Percentiles rank a stretch among this genome's conserved stretches.
These are phyloP conservation scores for Microcebus griseorufus DNA, from an alignment of 2,113 vertebrate species.

Conservation along the genomic window DNA sequence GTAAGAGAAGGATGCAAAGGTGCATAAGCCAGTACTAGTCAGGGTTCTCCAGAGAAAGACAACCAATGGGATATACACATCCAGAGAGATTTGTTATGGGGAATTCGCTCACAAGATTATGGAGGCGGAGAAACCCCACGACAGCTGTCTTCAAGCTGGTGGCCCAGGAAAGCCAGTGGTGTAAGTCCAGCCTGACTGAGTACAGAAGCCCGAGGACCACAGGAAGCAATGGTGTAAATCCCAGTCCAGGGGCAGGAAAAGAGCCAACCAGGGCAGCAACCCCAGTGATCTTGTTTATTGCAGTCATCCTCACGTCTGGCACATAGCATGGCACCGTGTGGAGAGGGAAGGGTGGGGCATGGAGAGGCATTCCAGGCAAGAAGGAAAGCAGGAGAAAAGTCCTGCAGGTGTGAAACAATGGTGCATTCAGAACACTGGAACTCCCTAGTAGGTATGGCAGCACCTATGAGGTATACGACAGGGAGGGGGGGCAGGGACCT, in stretches of 20 bases:
- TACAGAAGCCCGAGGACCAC: not conserved
- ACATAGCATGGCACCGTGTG: fast-evolving
- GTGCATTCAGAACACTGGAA: not conserved
- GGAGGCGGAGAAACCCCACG: not conserved
- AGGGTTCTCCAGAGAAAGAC: not conserved
- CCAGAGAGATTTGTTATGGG: not conserved
- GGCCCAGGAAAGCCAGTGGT: not conserved
- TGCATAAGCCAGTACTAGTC: no score
- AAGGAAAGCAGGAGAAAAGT: not conserved
- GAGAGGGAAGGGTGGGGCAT: not conserved
- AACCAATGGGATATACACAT: not conserved
- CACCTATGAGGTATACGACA: not conserved
- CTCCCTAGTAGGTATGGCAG: not conserved
- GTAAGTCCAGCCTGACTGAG: not conserved
- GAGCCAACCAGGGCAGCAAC: not conserved
- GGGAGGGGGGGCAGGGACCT: not conserved
- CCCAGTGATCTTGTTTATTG: not conserved
- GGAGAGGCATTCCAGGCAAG: not conserved
- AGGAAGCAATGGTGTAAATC: not conserved
- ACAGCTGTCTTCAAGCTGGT: not conserved
- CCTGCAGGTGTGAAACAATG: not conserved
- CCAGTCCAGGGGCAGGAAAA: not conserved
- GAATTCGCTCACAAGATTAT: not conserved
- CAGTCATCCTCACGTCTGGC: fast-evolving
- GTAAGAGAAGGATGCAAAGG: not conserved